These are phyloP conservation scores for Tetropium fuscum DNA, from an alignment of 2,888 invertebrate genomes.

Conservation along the genomic window DNA sequence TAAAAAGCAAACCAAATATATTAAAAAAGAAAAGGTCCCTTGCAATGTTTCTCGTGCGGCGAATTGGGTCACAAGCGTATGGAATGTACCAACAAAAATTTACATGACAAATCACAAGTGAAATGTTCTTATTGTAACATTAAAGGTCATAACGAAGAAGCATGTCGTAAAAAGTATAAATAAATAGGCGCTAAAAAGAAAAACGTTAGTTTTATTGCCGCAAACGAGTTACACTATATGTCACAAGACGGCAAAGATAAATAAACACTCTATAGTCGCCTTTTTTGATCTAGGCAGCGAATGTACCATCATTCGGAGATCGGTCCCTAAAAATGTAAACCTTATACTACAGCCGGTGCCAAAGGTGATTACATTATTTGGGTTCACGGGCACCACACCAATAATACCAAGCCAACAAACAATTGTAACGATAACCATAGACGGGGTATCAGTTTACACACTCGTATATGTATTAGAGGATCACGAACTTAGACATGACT, in stretches of 20 bases:
- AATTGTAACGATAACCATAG: no score
- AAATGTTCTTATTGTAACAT: background rate
- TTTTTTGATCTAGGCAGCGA: background rate
- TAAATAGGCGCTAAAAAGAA: background rate
- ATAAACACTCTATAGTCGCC: background rate
- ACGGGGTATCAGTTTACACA: no score
- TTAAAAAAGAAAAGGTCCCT: background rate
- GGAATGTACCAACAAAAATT: background rate
- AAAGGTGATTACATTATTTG: no score
- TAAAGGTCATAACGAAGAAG: background rate
- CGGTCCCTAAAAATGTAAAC: background rate
- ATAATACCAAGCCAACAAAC: no score
- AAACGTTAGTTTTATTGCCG: background rate
- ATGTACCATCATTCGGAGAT: background rate
- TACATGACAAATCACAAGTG: background rate
- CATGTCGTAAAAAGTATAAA: background rate
- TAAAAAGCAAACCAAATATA: background rate
- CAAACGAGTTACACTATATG: background rate
- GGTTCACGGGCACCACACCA: no score
- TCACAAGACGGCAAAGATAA: background rate
- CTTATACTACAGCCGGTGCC: no score
- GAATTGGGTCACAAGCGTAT: background rate
- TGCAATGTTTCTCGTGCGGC: background rate
- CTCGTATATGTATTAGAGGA: background rate
- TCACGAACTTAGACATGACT: background rate